Percentiles rank a stretch among this genome's conserved stretches.
phyloP scores from a whole-genome alignment of 2,888 invertebrate species.

The Diplazon laetatorius region DNA sequence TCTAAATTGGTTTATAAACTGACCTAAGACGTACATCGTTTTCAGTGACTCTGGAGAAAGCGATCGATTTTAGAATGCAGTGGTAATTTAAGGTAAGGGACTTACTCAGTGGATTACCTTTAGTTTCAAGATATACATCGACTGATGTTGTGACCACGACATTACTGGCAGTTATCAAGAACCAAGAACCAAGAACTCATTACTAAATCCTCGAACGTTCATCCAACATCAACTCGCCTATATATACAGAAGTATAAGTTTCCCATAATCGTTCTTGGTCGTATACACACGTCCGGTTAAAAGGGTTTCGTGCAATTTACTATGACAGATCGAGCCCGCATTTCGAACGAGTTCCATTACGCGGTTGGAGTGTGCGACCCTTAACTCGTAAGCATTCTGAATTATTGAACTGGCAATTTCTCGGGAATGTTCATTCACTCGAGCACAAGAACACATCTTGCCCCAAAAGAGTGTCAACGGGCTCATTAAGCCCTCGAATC shows the following conservation, averaged over 20 bases:
- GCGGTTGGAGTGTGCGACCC: constrained; percentile 57
- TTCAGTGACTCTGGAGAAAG: no score
- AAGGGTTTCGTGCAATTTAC: constrained; percentile 77
- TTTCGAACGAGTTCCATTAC: constrained; percentile 80
- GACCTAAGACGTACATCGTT: no score
- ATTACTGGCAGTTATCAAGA: background rate
- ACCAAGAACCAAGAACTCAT: background rate
- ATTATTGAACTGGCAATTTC: constrained; percentile 81
- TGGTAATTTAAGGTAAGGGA: no score
- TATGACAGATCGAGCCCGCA: constrained; percentile 81
- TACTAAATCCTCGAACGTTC: constrained; percentile 56
- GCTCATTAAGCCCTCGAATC: constrained; percentile 79
- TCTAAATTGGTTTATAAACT: no score
- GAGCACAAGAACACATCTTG: constrained; percentile 71
- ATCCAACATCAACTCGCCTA: constrained; percentile 69
- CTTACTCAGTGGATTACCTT: no score
- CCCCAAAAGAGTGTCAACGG: constrained; percentile 78
- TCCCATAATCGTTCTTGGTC: constrained; percentile 47
- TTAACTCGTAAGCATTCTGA: constrained; percentile 70
- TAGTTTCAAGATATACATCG: no score
- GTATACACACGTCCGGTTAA: constrained; percentile 54
- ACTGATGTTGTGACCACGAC: background rate
- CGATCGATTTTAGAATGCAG: no score
- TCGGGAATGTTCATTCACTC: constrained; percentile 51
- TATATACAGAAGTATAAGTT: constrained; percentile 36